Conservation (phyloP, 2,113 vertebrate species). For the Chloebia gouldiae region DNA sequence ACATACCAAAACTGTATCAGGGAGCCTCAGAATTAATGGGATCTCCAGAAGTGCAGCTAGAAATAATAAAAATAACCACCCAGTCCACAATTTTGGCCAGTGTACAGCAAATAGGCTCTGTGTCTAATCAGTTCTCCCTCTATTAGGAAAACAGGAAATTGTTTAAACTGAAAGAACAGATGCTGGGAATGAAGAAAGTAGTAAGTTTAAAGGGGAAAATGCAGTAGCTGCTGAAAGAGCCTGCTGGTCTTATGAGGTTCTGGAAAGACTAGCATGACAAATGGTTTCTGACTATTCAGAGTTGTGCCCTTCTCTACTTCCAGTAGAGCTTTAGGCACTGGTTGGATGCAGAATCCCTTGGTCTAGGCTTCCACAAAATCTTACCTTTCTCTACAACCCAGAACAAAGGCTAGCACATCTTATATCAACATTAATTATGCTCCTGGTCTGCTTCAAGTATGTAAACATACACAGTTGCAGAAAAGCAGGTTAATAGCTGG, state of each 20-base stretch:
- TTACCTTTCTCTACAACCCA: background rate
- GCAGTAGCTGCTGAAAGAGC: background rate
- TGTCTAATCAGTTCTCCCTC: conserved; percentile 39
- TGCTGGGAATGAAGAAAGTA: conserved; percentile 30
- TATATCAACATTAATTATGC: background rate
- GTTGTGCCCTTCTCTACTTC: background rate
- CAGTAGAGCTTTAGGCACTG: background rate
- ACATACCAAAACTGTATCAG: background rate
- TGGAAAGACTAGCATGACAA: background rate
- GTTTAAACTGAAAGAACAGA: conserved; percentile 52
- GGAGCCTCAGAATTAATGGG: conserved; percentile 15
- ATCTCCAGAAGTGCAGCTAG: conserved; percentile 48
- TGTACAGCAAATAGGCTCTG: conserved; percentile 35
- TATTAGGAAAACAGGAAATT: conserved; percentile 57
- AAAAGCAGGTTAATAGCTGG: background rate
- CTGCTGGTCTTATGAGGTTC: background rate
- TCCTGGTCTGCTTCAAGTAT: background rate
- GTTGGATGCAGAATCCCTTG: background rate
- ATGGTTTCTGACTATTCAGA: background rate
- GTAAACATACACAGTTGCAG: background rate
- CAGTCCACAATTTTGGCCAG: conserved; percentile 8
- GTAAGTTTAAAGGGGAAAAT: background rate
- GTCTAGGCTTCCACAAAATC: background rate
- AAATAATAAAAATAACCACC: conserved; percentile 46
- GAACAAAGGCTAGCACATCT: background rate